These are phyloP conservation scores for Proterorhinus semilunaris DNA, from an alignment of 2,113 vertebrate genomes.

Conservation along the genomic window DNA sequence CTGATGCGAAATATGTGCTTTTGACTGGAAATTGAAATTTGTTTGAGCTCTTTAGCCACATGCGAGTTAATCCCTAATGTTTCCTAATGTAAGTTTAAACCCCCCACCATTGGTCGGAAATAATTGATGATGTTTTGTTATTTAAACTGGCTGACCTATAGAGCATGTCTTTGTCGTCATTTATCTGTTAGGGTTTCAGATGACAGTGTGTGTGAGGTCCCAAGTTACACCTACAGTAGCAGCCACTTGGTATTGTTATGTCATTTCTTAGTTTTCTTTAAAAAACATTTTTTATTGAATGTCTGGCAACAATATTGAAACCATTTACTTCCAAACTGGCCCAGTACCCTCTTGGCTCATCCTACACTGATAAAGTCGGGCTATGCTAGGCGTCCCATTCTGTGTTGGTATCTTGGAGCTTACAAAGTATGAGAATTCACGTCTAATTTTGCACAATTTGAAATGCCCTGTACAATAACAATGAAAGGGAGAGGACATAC, in stretches of 20 bases:
- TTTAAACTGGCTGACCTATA: constrained; percentile 16
- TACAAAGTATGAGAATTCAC: too few species aligned
- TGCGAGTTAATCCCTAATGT: constrained; percentile 23
- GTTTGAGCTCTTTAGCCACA: constrained; percentile 32
- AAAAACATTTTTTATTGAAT: too few species aligned
- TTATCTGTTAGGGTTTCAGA: not conserved
- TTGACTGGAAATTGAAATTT: constrained; percentile 24
- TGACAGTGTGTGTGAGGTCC: not conserved
- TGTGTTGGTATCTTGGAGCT: too few species aligned
- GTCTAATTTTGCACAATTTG: too few species aligned
- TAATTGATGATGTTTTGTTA: constrained; percentile 31
- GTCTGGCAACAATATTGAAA: too few species aligned
- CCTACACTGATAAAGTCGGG: too few species aligned
- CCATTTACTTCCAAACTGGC: too few species aligned
- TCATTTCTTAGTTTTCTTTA: too few species aligned
- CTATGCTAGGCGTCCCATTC: too few species aligned
- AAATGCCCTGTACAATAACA: too few species aligned
- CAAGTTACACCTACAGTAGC: not conserved
- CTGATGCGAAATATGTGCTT: constrained; percentile 56
- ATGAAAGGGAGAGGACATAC: too few species aligned
- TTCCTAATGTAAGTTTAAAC: constrained; percentile 34
- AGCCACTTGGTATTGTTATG: not conserved
- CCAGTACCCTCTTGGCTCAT: too few species aligned
- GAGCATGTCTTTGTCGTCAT: constrained; percentile 3
- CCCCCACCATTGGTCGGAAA: constrained; percentile 15